A percentile compares a stretch with the other conserved stretches of the same genome.
Evolutionary conservation across 2,888 invertebrate species (phyloP).

Genomic region (Tetramorium bicarinatum): DNA sequence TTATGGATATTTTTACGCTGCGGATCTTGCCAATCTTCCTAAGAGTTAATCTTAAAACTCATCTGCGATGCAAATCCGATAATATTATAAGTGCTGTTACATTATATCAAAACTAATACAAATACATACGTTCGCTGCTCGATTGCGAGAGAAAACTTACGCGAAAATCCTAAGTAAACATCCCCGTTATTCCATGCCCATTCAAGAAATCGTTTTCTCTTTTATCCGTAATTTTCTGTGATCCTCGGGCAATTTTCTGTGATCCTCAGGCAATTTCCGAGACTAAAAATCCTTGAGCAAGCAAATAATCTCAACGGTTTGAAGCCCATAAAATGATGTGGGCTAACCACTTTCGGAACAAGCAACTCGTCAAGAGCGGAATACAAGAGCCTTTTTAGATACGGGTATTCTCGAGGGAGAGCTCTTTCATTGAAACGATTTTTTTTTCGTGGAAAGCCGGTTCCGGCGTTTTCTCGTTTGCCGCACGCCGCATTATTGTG

Average conservation of each 20-base stretch:
- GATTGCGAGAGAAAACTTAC: not conserved
- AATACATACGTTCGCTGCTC: not conserved
- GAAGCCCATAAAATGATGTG: not conserved
- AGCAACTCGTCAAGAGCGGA: constrained; percentile 58
- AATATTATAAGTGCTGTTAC: constrained; percentile 3
- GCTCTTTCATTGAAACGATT: constrained; percentile 59
- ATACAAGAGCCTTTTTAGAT: constrained; percentile 52
- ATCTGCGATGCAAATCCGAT: not conserved
- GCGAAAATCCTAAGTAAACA: not conserved
- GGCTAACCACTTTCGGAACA: constrained; percentile 44
- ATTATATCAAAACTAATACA: not conserved
- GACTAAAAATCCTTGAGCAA: not conserved
- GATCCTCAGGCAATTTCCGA: not conserved
- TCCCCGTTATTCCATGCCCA: not conserved
- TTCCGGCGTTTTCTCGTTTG: constrained; percentile 70
- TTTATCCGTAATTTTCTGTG: not conserved
- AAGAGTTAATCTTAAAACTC: constrained; percentile 13
- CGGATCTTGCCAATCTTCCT: constrained; percentile 18
- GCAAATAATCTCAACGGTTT: not conserved
- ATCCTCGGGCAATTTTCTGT: not conserved
- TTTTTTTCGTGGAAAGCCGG: constrained; percentile 69
- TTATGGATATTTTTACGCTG: constrained; percentile 53
- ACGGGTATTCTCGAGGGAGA: constrained; percentile 2
- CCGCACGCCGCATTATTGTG: constrained; percentile 71
- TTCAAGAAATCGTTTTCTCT: not conserved